Evolutionary conservation across 2,113 vertebrate genomes (phyloP).

Genomic region (Oncorhynchus gorbuscha): DNA sequence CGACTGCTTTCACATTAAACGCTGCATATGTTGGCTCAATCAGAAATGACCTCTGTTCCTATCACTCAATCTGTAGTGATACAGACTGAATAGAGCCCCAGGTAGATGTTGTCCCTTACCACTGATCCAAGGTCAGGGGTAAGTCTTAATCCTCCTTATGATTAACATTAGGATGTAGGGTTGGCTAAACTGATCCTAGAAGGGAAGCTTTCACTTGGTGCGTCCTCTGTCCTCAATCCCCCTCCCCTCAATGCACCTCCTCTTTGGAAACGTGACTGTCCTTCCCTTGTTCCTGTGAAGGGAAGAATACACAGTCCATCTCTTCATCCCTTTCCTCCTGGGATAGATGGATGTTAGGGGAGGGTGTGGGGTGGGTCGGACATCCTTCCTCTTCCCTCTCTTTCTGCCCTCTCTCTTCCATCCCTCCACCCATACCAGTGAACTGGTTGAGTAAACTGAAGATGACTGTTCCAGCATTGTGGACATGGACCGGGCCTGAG

Average conservation of each 20-base stretch:
- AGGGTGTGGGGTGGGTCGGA: slow-evolving; percentile 44
- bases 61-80: too few relatives aligned
- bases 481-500: slow-evolving; percentile 72
- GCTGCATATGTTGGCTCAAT: too few relatives aligned
- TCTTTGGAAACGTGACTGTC: slow-evolving; percentile 75
- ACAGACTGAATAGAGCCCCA: too few relatives aligned
- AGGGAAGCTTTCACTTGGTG: too few relatives aligned
- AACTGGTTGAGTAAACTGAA: slow-evolving; percentile 74
- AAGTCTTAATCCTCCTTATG: too few relatives aligned
- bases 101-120: too few relatives aligned
- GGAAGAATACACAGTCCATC: slow-evolving; percentile 61
- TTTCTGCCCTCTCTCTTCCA: slow-evolving; percentile 17
- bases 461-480: slow-evolving; percentile 72
- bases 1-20: too few relatives aligned
- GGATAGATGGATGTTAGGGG: slow-evolving; percentile 65
- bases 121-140: too few relatives aligned
- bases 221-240: not conserved
- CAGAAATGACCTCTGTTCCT: too few relatives aligned
- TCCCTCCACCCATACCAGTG: slow-evolving; percentile 49
- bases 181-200: too few relatives aligned
- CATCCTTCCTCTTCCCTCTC: slow-evolving; percentile 28
- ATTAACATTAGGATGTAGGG: too few relatives aligned
- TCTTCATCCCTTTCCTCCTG: slow-evolving; percentile 64
- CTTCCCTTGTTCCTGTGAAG: slow-evolving; percentile 76
- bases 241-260: slow-evolving; percentile 57